Conservation (phyloP, 2,888 invertebrate genomes). For the Agrilus cyanescens region DNA sequence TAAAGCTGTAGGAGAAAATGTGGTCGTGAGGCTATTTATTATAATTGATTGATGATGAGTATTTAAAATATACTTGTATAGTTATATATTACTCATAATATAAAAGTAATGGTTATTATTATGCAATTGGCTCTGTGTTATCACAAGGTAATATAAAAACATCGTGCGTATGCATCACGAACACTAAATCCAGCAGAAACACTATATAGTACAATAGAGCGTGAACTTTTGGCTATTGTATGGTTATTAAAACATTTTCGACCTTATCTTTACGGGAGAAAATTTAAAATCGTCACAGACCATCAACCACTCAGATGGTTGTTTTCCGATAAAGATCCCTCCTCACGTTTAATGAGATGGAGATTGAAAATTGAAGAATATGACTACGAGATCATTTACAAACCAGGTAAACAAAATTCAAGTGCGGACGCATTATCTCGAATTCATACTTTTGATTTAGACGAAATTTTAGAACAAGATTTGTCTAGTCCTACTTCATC, state of each 20-base stretch:
- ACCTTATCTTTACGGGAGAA: constrained; percentile 27
- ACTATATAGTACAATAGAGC: constrained; percentile 28
- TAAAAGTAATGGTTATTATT: too few species aligned
- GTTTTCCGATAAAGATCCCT: constrained; percentile 23
- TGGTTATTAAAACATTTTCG: constrained; percentile 26
- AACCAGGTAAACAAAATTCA: constrained; percentile 20
- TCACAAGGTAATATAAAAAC: constrained; percentile 20
- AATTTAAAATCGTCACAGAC: constrained; percentile 27
- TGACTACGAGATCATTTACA: constrained; percentile 24
- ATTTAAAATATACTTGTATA: too few species aligned
- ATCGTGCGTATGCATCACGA: constrained; percentile 26
- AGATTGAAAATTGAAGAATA: constrained; percentile 23
- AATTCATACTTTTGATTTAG: too few species aligned
- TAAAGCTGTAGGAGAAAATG: too few species aligned
- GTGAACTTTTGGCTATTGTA: constrained; percentile 27
- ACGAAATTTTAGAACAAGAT: too few species aligned
- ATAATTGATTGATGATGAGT: too few species aligned
- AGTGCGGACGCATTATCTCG: constrained; percentile 24
- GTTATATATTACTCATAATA: too few species aligned
- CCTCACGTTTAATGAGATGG: constrained; percentile 22
- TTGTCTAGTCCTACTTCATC: too few species aligned
- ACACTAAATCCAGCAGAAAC: constrained; percentile 23
- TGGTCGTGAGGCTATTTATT: too few species aligned
- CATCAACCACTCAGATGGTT: constrained; percentile 27
- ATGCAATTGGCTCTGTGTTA: constrained; percentile 22